Evolutionary conservation across 2,888 invertebrate genomes (phyloP), one percentile per base, ranked within the genome.

Genomic region (Eumerus sabulonum): DNA sequence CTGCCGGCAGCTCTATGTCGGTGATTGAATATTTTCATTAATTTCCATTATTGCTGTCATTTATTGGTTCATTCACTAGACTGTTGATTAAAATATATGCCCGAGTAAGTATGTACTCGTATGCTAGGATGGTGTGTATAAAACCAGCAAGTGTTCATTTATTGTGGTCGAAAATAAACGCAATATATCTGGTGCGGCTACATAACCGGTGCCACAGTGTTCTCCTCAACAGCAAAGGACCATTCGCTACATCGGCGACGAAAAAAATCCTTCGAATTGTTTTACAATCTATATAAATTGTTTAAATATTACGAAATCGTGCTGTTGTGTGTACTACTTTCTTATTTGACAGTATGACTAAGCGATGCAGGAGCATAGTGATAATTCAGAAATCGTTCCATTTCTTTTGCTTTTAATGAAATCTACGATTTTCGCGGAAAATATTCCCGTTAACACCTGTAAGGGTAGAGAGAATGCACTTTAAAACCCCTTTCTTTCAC

Each of bases 1-100:
- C 17, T 17, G 13, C 51, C 19, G 9, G 13, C 64, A 7, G 0
- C 51, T 35, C 9, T 13, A 27, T 14, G 38, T 47, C 42, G 35
- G 54, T 66, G 76, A 76, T 76, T 71, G 76, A 76, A 76, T 76
- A 71, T 76, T 76, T 76, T 71, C 76, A 71, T 76, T 71, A 71
- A 71, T 76, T 76, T 71, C 45, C 76, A 76, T 76, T 76, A 76
- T 71, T 54, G 60, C 54, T 71, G 66, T 76, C 76, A 66, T 71
- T 76, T 76, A 71, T 76, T 76, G 76, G 76, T 71, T 71, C 54
- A 19, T 60, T 40, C 66, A 51, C 66, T 71, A 47, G 50, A 60
- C 64, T 60, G 60, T 64, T 76, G 71, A 76, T 76, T 71, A 64
- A 70, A 66, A 66, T 76, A 60, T 66, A 70, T 60, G 59, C 54